Conservation (phyloP, 1,140 invertebrate species). For the Zaprionus taronus region DNA sequence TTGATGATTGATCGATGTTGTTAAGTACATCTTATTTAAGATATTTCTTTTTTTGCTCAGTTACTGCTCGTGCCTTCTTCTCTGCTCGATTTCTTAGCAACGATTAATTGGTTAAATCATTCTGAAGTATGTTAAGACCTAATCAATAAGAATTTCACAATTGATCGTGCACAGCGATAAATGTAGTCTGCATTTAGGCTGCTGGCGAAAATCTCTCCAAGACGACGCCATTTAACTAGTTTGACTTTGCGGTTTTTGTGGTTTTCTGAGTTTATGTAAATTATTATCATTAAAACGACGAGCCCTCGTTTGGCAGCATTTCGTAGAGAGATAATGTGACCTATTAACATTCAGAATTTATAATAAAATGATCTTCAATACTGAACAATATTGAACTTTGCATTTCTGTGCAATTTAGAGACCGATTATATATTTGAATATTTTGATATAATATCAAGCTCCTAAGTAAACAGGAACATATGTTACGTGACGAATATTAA, state of each 20-base stretch:
- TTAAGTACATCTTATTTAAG: too few species aligned
- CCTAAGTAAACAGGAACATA: background rate
- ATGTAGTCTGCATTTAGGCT: background rate
- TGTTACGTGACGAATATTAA: background rate
- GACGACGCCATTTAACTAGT: conserved; percentile 3
- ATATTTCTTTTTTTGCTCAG: background rate
- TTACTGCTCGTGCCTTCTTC: background rate
- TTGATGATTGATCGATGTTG: too few species aligned
- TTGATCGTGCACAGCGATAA: background rate
- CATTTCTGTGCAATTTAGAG: background rate
- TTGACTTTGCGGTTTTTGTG: background rate
- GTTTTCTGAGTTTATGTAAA: background rate
- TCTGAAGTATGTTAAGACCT: too few species aligned
- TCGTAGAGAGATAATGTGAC: background rate
- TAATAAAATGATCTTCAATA: background rate
- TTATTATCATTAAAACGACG: background rate
- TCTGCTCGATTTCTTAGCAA: background rate
- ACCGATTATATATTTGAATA: background rate
- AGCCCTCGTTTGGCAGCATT: background rate
- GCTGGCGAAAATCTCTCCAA: background rate
- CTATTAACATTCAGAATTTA: background rate
- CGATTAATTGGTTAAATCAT: background rate
- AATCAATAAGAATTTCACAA: background rate
- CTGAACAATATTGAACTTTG: background rate
- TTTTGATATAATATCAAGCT: background rate